These are phyloP conservation scores for Phainopepla nitens DNA, from an alignment of 2,113 vertebrate genomes.

Conservation along the genomic window DNA sequence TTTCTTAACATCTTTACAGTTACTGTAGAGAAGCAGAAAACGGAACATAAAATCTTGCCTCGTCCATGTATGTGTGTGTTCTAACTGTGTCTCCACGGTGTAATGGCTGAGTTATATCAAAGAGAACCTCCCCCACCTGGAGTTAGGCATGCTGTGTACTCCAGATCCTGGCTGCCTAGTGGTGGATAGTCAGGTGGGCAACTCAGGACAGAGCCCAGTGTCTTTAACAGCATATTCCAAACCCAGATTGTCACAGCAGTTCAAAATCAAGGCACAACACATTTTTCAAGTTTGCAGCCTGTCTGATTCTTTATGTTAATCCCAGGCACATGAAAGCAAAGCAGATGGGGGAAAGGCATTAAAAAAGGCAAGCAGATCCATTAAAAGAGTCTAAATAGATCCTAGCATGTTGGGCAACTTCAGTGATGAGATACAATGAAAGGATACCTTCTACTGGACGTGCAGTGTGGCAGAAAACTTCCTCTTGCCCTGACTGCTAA, in stretches of 20 bases:
- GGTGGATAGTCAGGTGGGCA: constrained; percentile 9
- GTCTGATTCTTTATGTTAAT: constrained; percentile 75
- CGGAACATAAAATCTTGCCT: neutral
- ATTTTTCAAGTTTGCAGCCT: constrained; percentile 71
- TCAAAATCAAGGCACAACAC: constrained; percentile 53
- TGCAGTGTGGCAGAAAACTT: neutral
- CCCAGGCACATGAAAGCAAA: constrained; percentile 65
- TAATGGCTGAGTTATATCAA: constrained; percentile 20
- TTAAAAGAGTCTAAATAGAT: constrained; percentile 53
- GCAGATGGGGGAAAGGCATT: constrained; percentile 71
- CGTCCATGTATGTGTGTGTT: neutral
- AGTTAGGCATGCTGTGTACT: neutral
- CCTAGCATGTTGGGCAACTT: constrained; percentile 42
- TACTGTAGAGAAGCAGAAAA: constrained; percentile 7
- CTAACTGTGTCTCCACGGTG: neutral
- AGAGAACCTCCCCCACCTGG: neutral
- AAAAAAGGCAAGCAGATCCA: constrained; percentile 34
- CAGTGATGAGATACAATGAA: neutral
- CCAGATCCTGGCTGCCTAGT: neutral
- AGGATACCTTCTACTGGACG: neutral
- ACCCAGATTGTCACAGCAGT: constrained; percentile 33
- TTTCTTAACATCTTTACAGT: neutral
- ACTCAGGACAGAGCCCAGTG: neutral
- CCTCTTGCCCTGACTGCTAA: neutral
- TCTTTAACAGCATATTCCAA: neutral